Evolutionary conservation across 2,113 vertebrate genomes (phyloP).

Genomic region (Motacilla tschutschensis): DNA sequence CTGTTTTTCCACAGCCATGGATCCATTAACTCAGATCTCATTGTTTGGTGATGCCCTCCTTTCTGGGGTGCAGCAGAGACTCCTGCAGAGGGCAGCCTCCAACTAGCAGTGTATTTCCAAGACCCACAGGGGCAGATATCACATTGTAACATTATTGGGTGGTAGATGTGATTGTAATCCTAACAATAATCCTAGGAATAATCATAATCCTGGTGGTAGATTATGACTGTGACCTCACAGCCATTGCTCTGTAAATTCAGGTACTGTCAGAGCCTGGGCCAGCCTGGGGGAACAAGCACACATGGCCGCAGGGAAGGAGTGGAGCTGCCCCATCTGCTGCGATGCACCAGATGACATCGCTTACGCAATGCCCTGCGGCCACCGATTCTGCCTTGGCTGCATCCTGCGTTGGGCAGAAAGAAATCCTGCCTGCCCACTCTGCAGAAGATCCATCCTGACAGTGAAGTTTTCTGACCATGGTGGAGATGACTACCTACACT

Average conservation of each 20-base stretch:
- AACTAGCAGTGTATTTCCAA: background rate
- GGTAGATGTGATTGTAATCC: background rate
- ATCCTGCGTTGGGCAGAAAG: background rate
- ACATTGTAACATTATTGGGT: background rate
- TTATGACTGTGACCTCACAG: background rate
- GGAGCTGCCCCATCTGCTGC: background rate
- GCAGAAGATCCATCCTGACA: background rate
- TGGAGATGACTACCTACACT: background rate
- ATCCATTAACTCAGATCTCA: background rate
- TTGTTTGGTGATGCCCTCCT: background rate
- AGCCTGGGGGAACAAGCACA: background rate
- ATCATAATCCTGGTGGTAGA: background rate
- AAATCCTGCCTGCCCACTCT: background rate
- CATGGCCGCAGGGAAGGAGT: background rate
- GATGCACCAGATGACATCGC: fast-evolving
- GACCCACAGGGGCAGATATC: background rate
- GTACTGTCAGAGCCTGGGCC: background rate
- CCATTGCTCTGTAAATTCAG: background rate
- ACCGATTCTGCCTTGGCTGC: background rate
- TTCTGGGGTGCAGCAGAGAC: background rate
- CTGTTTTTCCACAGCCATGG: background rate
- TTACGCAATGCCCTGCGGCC: background rate
- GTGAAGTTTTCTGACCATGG: background rate
- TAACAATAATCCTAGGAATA: background rate
- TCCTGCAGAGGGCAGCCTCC: background rate